Evolutionary conservation across 1,140 invertebrate genomes (phyloP).

Genomic region (Drosophila rufa): DNA sequence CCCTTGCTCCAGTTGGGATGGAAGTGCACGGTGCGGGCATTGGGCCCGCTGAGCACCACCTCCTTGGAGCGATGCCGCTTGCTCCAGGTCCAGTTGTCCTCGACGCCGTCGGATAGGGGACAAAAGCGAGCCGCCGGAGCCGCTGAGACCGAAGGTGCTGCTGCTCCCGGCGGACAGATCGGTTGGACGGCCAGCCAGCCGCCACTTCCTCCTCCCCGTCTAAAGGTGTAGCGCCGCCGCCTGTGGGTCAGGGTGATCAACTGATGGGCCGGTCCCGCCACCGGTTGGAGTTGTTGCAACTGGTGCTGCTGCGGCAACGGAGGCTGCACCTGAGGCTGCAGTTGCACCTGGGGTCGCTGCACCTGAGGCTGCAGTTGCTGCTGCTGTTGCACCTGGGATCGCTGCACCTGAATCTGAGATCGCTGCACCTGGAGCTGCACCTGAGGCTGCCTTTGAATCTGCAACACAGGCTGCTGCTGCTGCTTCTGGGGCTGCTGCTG

Average conservation of each 20-base stretch:
- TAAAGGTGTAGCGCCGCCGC: conserved; percentile 25
- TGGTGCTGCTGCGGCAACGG: no score
- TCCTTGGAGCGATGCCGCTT: conserved; percentile 88
- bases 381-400: no score
- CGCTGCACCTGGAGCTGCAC: no score
- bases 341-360: no score
- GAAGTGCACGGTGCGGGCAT: conserved; percentile 87
- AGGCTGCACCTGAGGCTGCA: no score
- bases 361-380: no score
- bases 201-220: conserved; percentile 13
- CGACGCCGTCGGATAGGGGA: conserved; percentile 83
- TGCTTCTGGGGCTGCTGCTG: not conserved
- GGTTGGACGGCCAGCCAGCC: not conserved
- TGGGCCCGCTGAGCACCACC: conserved; percentile 87
- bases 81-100: conserved; percentile 90
- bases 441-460: no score
- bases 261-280: not conserved
- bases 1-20: conserved; percentile 92
- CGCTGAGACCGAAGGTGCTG: not conserved
- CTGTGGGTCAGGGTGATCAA: conserved; percentile 17
- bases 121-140: conserved; percentile 19
- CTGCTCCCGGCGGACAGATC: not conserved
- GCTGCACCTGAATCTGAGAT: no score
- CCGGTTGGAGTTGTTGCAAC: not conserved
- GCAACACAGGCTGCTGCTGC: no score